phyloP scores from a whole-genome alignment of 2,113 vertebrate genomes.

The Eubucco bourcierii region DNA sequence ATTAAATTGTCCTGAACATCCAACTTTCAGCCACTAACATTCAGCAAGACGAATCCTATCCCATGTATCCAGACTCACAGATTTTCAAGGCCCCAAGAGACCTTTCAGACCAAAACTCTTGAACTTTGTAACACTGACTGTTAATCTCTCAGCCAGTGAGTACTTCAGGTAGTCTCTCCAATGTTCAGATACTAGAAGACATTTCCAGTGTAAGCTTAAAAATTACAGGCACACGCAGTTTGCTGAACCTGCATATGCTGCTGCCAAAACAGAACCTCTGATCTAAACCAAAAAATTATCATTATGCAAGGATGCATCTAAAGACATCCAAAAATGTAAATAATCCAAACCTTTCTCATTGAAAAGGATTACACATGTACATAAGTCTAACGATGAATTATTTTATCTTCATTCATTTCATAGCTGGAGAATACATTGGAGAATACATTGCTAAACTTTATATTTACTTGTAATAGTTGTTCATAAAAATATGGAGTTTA shows the following conservation, averaged over 20 bases:
- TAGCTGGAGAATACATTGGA: too few species aligned
- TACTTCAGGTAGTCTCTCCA: not conserved
- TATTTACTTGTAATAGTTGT: too few species aligned
- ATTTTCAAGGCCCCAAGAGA: not conserved
- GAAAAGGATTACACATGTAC: not conserved
- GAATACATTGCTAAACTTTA: too few species aligned
- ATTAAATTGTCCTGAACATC: not conserved
- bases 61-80: not conserved
- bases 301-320: not conserved
- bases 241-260: not conserved
- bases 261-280: not conserved
- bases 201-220: not conserved
- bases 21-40: not conserved
- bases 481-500: too few species aligned
- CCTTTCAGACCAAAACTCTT: not conserved
- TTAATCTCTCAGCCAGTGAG: not conserved
- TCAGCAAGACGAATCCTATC: not conserved
- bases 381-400: not conserved
- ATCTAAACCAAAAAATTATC: not conserved
- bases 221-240: not conserved
- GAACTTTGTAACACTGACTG: not conserved
- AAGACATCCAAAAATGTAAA: not conserved
- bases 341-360: not conserved
- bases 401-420: too few species aligned
- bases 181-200: not conserved